Evolutionary conservation across 2,113 vertebrate genomes (phyloP).

Genomic region (Chloroceryle aenea): DNA sequence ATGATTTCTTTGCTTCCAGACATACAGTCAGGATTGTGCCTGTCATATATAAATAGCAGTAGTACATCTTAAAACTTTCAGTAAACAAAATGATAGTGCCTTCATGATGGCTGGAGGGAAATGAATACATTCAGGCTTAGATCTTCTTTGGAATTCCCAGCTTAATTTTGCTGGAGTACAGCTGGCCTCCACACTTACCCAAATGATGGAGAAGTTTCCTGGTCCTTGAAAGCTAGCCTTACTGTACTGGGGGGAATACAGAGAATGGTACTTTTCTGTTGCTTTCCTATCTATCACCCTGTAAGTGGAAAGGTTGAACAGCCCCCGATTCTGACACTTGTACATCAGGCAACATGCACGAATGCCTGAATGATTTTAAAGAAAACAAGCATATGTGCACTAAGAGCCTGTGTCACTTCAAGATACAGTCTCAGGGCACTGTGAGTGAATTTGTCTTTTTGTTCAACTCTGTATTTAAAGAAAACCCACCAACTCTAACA

Average conservation of each 20-base stretch:
- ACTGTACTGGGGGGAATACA: not conserved
- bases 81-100: not conserved
- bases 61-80: not conserved
- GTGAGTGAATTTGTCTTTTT: not conserved
- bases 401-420: not conserved
- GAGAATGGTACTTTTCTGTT: not conserved
- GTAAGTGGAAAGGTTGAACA: not conserved
- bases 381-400: not conserved
- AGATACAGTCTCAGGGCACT: not conserved
- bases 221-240: not conserved
- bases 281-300: not conserved
- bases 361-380: not conserved
- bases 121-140: not conserved
- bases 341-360: fast-evolving
- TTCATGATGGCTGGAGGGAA: not conserved
- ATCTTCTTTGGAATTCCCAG: not conserved
- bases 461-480: not conserved
- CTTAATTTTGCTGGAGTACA: not conserved
- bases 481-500: not conserved
- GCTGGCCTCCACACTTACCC: not conserved
- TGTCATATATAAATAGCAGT: not conserved
- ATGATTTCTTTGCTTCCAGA: conserved; percentile 13
- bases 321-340: not conserved
- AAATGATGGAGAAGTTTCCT: not conserved
- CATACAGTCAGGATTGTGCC: not conserved